Evolutionary conservation across 1,140 invertebrate genomes (phyloP).

Genomic region (Hetaerina americana): DNA sequence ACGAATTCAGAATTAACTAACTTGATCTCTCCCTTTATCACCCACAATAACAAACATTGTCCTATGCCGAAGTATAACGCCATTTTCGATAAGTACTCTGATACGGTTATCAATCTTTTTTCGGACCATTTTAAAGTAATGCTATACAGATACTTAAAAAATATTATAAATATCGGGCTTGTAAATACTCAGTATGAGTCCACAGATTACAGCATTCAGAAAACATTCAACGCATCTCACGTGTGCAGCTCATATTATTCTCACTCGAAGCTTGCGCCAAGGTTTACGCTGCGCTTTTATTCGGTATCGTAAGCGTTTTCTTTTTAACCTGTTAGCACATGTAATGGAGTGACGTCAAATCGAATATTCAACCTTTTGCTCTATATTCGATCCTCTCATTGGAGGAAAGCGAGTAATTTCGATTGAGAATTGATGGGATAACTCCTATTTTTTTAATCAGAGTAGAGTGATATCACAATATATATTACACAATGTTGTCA

Average conservation of each 20-base stretch:
- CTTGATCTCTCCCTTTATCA: conserved; percentile 92
- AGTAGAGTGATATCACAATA: too few relatives aligned
- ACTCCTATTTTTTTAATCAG: too few relatives aligned
- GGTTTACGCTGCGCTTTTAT: too few relatives aligned
- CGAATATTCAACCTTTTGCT: too few relatives aligned
- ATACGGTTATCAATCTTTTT: conserved; percentile 97
- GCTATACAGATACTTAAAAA: too few relatives aligned
- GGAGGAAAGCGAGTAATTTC: too few relatives aligned
- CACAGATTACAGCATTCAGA: neutral
- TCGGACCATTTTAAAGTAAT: conserved; percentile 61
- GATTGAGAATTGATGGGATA: too few relatives aligned
- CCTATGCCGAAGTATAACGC: conserved; percentile 71
- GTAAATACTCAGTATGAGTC: neutral
- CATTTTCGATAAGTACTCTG: conserved; percentile 92
- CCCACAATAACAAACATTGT: conserved; percentile 93
- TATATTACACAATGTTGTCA: too few relatives aligned
- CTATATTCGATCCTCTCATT: too few relatives aligned
- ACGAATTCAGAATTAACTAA: conserved; percentile 29
- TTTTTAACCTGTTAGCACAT: too few relatives aligned
- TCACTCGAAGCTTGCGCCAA: neutral
- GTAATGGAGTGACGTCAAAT: too few relatives aligned
- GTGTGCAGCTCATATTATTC: neutral
- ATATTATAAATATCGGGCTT: neutral
- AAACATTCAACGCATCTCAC: neutral
- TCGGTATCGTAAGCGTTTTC: too few relatives aligned